These are phyloP conservation scores for Netelia melanura DNA, from an alignment of 2,888 invertebrate genomes.

Conservation along the genomic window DNA sequence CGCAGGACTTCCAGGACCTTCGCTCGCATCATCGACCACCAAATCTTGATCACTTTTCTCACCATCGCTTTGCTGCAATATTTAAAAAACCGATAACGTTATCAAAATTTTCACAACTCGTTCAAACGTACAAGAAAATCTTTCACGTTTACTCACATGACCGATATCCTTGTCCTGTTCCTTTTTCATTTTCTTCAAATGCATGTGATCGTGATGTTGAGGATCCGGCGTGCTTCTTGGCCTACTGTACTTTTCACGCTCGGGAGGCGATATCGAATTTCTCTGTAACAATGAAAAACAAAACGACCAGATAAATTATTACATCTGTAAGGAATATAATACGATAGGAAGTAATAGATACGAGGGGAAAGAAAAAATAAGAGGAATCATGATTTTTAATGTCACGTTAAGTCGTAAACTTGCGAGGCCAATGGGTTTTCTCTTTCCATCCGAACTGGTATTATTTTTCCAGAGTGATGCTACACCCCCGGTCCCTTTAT, in stretches of 20 bases:
- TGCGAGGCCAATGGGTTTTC: neutral
- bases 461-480: slow-evolving; percentile 62
- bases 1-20: slow-evolving; percentile 93
- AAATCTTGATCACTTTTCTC: slow-evolving; percentile 96
- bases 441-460: slow-evolving; percentile 42
- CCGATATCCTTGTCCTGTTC: slow-evolving; percentile 92
- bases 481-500: slow-evolving; percentile 28
- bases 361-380: slow-evolving; percentile 18
- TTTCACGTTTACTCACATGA: slow-evolving; percentile 87
- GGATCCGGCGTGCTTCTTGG: slow-evolving; percentile 92
- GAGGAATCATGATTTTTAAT: slow-evolving; percentile 48
- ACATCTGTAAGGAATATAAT: neutral
- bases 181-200: slow-evolving; percentile 89
- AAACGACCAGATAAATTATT: slow-evolving; percentile 32
- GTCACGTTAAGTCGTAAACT: slow-evolving; percentile 41
- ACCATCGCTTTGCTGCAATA: slow-evolving; percentile 90
- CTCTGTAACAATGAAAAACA: slow-evolving; percentile 87
- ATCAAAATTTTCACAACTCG: neutral
- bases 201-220: slow-evolving; percentile 88
- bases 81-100: neutral
- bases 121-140: too few relatives aligned
- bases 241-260: slow-evolving; percentile 90
- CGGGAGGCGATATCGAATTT: slow-evolving; percentile 93
- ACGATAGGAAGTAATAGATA: slow-evolving; percentile 24
- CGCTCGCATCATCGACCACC: slow-evolving; percentile 97